Conservation (phyloP, 2,888 invertebrate genomes). For the Calliopum simillimum region DNA sequence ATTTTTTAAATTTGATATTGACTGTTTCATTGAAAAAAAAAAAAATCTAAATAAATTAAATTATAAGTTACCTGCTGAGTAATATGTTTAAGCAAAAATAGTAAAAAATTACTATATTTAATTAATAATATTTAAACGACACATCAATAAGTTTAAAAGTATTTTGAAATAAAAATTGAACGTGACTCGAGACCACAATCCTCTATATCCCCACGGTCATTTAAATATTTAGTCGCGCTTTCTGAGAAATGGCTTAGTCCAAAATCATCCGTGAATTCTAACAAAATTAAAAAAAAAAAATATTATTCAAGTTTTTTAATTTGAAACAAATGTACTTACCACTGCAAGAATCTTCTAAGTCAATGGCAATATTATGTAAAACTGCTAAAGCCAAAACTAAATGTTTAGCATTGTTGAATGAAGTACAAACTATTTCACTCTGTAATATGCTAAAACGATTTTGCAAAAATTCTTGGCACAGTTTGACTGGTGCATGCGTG, state of each 20-base stretch:
- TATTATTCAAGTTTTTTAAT: neutral
- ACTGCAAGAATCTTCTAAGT: slow-evolving; percentile 56
- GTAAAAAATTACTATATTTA: too few relatives aligned
- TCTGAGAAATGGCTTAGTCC: neutral
- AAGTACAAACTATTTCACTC: slow-evolving; percentile 48
- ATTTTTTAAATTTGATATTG: too few relatives aligned
- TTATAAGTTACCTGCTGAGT: too few relatives aligned
- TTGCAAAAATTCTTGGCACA: slow-evolving; percentile 52
- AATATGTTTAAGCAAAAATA: too few relatives aligned
- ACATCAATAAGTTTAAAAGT: slow-evolving; percentile 4
- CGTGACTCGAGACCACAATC: slow-evolving; percentile 14
- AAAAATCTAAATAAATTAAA: too few relatives aligned
- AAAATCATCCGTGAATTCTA: slow-evolving; percentile 15
- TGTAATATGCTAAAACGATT: slow-evolving; percentile 55
- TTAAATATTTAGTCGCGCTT: neutral
- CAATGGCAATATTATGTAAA: slow-evolving; percentile 60
- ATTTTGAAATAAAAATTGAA: slow-evolving; percentile 25
- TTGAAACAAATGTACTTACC: slow-evolving; percentile 43
- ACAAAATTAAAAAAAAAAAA: slow-evolving; percentile 4
- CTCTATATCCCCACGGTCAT: slow-evolving; percentile 8
- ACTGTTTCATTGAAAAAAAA: too few relatives aligned
- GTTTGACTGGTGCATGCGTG: slow-evolving; percentile 54
- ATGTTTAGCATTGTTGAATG: slow-evolving; percentile 54
- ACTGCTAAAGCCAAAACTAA: slow-evolving; percentile 57
- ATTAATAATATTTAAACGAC: too few relatives aligned